Conservation (phyloP, 1,140 invertebrate genomes). For the Nebria ingens region DNA sequence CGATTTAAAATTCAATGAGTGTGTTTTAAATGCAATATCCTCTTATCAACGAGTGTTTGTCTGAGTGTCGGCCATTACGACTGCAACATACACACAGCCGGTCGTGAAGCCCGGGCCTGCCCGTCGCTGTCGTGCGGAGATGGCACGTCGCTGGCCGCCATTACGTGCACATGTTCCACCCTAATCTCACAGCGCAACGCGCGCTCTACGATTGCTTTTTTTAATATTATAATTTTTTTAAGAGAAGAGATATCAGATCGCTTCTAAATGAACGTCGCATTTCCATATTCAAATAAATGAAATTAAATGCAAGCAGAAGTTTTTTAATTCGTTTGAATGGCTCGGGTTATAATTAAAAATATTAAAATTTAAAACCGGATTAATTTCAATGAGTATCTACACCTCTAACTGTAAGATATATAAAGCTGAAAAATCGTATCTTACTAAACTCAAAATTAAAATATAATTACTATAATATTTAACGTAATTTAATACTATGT, state of each 20-base stretch:
- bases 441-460: too few relatives aligned
- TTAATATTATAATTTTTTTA: neutral
- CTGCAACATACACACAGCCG: neutral
- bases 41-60: too few relatives aligned
- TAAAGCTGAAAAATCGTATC: too few relatives aligned
- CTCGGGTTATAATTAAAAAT: neutral
- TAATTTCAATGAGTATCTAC: neutral
- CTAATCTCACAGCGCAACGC: neutral
- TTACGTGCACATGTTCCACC: slow-evolving; percentile 2
- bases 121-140: neutral
- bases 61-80: neutral
- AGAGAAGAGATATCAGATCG: neutral
- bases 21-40: too few relatives aligned
- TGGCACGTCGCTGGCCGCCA: slow-evolving; percentile 3
- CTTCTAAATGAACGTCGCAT: neutral
- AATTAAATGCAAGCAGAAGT: neutral
- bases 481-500: too few relatives aligned
- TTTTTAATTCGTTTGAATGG: neutral
- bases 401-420: too few relatives aligned
- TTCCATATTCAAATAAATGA: neutral
- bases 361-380: neutral
- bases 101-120: neutral
- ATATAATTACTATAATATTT: too few relatives aligned
- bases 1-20: too few relatives aligned
- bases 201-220: neutral